Base-by-base conservation (phyloP, 1,140 invertebrate genomes). In the Octopus sinensis region DNA sequence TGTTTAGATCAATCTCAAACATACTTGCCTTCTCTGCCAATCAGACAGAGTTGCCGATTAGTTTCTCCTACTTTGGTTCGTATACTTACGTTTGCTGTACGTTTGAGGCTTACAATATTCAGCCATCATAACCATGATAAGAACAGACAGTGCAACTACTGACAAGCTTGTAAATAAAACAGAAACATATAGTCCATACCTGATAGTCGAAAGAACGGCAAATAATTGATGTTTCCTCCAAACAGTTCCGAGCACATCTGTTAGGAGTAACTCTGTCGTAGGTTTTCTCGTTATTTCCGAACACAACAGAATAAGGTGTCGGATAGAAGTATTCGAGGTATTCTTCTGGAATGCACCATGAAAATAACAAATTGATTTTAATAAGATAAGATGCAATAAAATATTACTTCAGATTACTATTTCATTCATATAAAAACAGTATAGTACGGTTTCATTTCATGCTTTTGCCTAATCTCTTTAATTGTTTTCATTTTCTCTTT, bases 191-290 rank as follows among this genome's bases (percentile, higher is more conserved):
- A 23, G 1, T 51, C 23, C 83, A 78, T 83, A 90, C 89, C 87
- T 89, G 86, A 82, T 90, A 90, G 82, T 90, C 89, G 78, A 90
- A 90, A 3, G 89, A 90, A 53, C 88, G 81, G 80, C 89, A 90
- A 30, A 90, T 83, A 80, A 90, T 89, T 0, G 85, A 82, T 13
- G 81, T 86, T 80, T 90, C 88, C 79, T 89, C 85, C 30, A 90
- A 79, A 83, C 89, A 90, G 54, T 85, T 86, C 62, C 85, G 79
- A 12, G 89, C 89, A 82, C 89, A 90, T 13, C 83, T 86, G 79
- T 89, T 88, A 4, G 89, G 88, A 5, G 87, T 87, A 4, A 89
- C 86, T 30, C 83, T 76, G 13, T 82, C 17, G 52, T 85, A 84
- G 9, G 82, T 88, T 79, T 87, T 88, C 7, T 89, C 84, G 80